A percentile compares a stretch with the other conserved stretches of the same genome.
phyloP scores from a whole-genome alignment of 2,888 invertebrate species.

The Serrognathus titanus region DNA sequence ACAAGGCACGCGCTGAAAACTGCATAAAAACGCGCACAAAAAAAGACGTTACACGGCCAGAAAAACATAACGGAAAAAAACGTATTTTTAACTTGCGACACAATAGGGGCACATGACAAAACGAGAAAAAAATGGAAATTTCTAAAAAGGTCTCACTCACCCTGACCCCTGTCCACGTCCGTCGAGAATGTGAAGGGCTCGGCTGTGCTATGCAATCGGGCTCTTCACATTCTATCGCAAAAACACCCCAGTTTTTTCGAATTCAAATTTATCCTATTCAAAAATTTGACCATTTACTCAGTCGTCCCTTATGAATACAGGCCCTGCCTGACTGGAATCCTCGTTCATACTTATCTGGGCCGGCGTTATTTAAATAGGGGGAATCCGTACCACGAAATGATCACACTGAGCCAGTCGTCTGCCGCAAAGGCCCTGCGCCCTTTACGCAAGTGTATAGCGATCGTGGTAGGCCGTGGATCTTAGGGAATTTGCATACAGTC shows the following conservation, averaged over 20 bases:
- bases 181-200: not conserved
- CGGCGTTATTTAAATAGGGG: constrained; percentile 12
- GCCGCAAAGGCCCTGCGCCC: too few relatives aligned
- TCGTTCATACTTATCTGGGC: not conserved
- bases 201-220: not conserved
- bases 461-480: constrained; percentile 1
- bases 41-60: not conserved
- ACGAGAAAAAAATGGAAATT: not conserved
- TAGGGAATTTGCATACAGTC: constrained; percentile 36
- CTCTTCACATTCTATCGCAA: not conserved
- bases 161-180: constrained; percentile 1
- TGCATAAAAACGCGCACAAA: not conserved
- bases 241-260: not conserved
- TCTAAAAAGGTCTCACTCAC: not conserved
- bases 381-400: constrained; percentile 6
- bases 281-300: constrained; percentile 13
- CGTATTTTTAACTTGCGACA: not conserved
- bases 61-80: constrained; percentile 12
- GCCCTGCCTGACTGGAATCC: not conserved
- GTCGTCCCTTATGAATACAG: not conserved
- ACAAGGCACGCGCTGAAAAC: too few relatives aligned
- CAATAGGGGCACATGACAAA: not conserved
- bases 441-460: not conserved
- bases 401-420: not conserved
- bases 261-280: constrained; percentile 1